Evolutionary conservation across 2,113 vertebrate species (phyloP).

Genomic region (Onychorhynchus coronatus): DNA sequence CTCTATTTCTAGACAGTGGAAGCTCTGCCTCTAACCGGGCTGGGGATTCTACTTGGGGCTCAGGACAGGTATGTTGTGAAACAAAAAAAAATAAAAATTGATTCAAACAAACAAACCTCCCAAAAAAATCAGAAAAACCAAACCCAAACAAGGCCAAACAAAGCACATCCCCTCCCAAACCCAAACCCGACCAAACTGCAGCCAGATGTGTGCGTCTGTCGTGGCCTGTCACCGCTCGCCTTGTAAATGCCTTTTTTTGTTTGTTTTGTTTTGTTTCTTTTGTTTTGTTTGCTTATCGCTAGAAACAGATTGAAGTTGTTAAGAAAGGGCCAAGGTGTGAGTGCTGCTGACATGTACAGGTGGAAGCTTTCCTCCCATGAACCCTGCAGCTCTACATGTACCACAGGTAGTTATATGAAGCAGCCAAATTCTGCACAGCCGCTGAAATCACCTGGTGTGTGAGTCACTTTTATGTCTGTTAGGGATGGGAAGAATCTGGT

Average conservation of each 20-base stretch:
- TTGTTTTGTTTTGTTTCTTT: background rate
- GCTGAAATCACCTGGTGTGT: constrained; percentile 55
- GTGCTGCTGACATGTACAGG: constrained; percentile 95
- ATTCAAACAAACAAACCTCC: background rate
- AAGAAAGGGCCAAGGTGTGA: constrained; percentile 90
- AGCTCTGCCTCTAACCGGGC: constrained; percentile 67
- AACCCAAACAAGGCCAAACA: constrained; percentile 28
- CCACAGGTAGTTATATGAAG: constrained; percentile 81
- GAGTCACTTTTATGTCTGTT: constrained; percentile 53
- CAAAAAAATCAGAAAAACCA: constrained; percentile 6
- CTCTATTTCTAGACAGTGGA: constrained; percentile 74
- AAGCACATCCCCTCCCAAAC: constrained; percentile 39
- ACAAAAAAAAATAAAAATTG: background rate
- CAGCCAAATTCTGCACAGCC: constrained; percentile 36
- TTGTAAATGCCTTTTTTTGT: constrained; percentile 34
- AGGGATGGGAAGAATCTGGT: constrained; percentile 36
- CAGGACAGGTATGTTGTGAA: constrained; percentile 73
- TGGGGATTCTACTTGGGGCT: constrained; percentile 71
- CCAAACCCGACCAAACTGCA: constrained; percentile 26
- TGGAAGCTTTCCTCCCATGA: constrained; percentile 98
- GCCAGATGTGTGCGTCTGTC: background rate
- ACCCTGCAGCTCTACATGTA: constrained; percentile 96
- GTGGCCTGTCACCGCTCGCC: background rate
- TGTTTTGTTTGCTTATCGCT: constrained; percentile 16
- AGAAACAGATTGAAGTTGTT: constrained; percentile 88